phyloP scores from a whole-genome alignment of 2,888 invertebrate species.

The Capitulum mitella region DNA sequence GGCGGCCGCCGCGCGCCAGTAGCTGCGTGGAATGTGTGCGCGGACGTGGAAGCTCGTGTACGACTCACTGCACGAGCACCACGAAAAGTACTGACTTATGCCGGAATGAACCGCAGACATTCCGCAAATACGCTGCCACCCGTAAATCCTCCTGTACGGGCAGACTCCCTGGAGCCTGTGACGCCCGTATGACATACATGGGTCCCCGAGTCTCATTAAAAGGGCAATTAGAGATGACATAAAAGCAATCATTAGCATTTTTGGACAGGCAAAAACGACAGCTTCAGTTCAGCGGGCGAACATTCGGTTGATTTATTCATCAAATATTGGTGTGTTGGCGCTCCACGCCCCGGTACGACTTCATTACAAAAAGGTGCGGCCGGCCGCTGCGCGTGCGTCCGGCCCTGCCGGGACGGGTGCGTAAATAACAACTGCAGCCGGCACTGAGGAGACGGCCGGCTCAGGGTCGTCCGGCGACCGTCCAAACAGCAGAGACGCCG shows the following conservation, averaged over 20 bases:
- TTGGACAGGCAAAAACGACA: background rate
- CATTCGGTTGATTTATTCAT: background rate
- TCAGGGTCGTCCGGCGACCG: background rate
- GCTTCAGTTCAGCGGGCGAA: background rate
- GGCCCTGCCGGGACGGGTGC: background rate
- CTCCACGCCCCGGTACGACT: background rate
- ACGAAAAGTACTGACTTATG: background rate
- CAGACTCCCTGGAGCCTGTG: background rate
- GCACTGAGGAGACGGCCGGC: background rate
- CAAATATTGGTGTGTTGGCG: conserved; percentile 1
- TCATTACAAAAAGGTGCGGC: background rate
- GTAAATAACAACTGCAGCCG: conserved; percentile 7
- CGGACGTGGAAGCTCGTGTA: too few relatives aligned
- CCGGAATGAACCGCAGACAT: background rate
- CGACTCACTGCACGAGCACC: background rate
- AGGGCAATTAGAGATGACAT: conserved; percentile 4
- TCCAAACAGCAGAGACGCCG: too few relatives aligned
- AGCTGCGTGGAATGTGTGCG: too few relatives aligned
- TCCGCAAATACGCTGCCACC: background rate
- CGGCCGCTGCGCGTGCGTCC: background rate
- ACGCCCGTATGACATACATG: background rate
- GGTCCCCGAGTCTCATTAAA: background rate
- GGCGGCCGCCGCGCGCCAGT: too few relatives aligned
- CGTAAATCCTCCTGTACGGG: background rate
- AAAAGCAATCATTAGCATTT: conserved; percentile 11